These are phyloP conservation scores for Microtus agrestis DNA, from an alignment of 2,797 vertebrate species.

Conservation along the genomic window DNA sequence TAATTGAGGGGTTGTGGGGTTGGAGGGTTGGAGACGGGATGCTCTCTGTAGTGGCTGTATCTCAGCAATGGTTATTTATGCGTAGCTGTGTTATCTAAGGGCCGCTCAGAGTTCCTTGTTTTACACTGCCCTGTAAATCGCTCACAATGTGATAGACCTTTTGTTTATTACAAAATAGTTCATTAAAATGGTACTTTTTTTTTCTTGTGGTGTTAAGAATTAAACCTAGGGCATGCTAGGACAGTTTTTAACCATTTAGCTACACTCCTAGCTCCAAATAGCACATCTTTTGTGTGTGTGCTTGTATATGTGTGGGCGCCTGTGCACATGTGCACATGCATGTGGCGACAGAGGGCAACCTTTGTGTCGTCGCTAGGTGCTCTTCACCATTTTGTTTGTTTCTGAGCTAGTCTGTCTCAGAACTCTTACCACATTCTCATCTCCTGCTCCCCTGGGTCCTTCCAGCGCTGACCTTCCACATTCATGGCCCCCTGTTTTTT, in stretches of 20 bases:
- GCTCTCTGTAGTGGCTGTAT: background rate
- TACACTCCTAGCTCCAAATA: background rate
- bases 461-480: background rate
- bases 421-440: background rate
- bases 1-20: slow-evolving; percentile 12
- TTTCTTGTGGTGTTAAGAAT: background rate
- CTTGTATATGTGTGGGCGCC: background rate
- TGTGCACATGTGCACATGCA: background rate
- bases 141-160: background rate
- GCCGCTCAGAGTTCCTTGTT: background rate
- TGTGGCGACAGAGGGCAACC: background rate
- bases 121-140: background rate
- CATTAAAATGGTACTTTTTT: slow-evolving; percentile 19
- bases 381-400: background rate
- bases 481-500: background rate
- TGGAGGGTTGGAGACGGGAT: background rate
- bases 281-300: background rate
- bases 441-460: background rate
- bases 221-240: background rate
- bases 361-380: background rate
- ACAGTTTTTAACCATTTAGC: background rate
- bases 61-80: slow-evolving; percentile 27
- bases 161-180: slow-evolving; percentile 28
- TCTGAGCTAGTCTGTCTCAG: background rate
- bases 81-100: background rate